phyloP scores from a whole-genome alignment of 1,140 invertebrate species.

The Drosophila simulans region DNA sequence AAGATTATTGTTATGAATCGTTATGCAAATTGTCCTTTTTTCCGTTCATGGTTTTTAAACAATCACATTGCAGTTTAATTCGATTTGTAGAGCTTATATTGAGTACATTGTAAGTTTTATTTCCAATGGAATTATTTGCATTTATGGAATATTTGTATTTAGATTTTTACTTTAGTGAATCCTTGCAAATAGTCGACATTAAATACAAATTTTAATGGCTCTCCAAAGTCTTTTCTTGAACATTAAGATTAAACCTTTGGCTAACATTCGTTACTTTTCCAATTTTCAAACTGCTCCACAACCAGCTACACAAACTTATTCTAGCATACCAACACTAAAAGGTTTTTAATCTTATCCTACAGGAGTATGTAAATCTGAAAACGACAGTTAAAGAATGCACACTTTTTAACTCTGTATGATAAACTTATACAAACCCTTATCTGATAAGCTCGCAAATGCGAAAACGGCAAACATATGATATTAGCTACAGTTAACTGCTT shows the following conservation, averaged over 20 bases:
- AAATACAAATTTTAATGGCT: slow-evolving; percentile 5
- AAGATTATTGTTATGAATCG: slow-evolving; percentile 47
- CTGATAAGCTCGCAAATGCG: slow-evolving; percentile 18
- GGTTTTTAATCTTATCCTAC: slow-evolving; percentile 20
- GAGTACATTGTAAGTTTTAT: slow-evolving; percentile 59
- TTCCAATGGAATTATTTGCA: slow-evolving; percentile 69
- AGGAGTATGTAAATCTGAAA: slow-evolving; percentile 56
- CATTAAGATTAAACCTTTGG: slow-evolving; percentile 63
- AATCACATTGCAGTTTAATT: slow-evolving; percentile 76
- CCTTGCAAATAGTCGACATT: neutral
- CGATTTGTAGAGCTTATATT: slow-evolving; percentile 37
- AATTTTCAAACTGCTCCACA: slow-evolving; percentile 30
- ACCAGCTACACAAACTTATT: slow-evolving; percentile 34
- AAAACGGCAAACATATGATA: slow-evolving; percentile 19
- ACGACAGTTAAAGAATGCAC: slow-evolving; percentile 23
- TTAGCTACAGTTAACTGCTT: neutral
- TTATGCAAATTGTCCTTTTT: slow-evolving; percentile 35
- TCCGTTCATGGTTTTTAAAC: slow-evolving; percentile 15
- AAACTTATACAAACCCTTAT: slow-evolving; percentile 22
- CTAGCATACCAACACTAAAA: slow-evolving; percentile 22
- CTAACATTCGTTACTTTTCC: slow-evolving; percentile 18
- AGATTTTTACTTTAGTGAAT: neutral
- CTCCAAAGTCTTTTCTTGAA: slow-evolving; percentile 43
- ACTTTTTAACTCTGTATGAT: slow-evolving; percentile 10
- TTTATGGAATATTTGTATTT: slow-evolving; percentile 22